Evolutionary conservation across 2,113 vertebrate genomes (phyloP).

Genomic region (Cynocephalus volans): DNA sequence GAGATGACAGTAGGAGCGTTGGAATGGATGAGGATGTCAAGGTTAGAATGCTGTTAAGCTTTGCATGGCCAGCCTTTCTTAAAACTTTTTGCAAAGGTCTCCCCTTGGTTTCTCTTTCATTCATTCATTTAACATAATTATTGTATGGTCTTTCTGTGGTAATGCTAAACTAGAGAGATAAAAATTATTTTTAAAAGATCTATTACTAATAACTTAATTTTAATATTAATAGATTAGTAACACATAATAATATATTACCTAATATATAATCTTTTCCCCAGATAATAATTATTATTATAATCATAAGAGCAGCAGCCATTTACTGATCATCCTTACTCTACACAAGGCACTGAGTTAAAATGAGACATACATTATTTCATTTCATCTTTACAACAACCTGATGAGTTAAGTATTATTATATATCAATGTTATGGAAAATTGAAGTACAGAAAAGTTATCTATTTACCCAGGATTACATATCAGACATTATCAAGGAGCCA

Average conservation of each 20-base stretch:
- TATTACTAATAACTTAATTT: no score
- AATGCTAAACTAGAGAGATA: background rate
- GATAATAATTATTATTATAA: background rate
- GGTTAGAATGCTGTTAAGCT: background rate
- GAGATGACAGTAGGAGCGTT: background rate
- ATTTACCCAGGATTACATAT: background rate
- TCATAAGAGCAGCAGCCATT: background rate
- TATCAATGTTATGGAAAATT: conserved; percentile 19
- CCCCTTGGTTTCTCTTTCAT: background rate
- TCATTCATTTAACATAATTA: conserved; percentile 1
- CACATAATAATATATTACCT: no score
- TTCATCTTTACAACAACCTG: conserved; percentile 24
- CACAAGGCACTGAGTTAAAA: background rate
- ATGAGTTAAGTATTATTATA: background rate
- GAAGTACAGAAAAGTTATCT: conserved; percentile 16
- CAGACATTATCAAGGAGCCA: background rate
- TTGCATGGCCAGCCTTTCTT: background rate
- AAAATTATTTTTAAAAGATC: background rate
- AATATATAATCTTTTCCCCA: background rate
- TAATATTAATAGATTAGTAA: no score
- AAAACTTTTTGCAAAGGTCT: background rate
- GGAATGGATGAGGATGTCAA: background rate
- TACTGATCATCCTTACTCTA: background rate
- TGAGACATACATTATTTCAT: background rate
- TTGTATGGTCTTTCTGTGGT: background rate